These are phyloP conservation scores for Regulus satrapa DNA, from an alignment of 2,113 vertebrate species.

Conservation along the genomic window DNA sequence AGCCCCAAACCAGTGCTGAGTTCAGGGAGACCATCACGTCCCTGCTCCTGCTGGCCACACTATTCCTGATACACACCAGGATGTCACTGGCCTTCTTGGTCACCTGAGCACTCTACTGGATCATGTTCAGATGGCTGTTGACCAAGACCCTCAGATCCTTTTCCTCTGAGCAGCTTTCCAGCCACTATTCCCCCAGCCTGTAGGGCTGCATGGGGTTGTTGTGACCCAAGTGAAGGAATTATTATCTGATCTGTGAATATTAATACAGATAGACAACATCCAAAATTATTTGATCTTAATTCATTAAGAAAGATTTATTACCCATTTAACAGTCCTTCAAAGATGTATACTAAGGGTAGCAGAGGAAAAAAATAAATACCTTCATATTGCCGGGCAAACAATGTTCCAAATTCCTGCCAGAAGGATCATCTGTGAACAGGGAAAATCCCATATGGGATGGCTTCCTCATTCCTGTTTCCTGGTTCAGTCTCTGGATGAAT, in stretches of 20 bases:
- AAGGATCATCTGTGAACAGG: slow-evolving; percentile 87
- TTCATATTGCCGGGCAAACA: slow-evolving; percentile 82
- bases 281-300: not conserved
- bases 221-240: not conserved
- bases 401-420: slow-evolving; percentile 83
- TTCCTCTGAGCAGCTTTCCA: not conserved
- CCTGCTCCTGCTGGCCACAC: not conserved
- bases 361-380: slow-evolving; percentile 47
- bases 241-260: not conserved
- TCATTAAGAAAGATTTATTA: not conserved
- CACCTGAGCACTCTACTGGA: not conserved
- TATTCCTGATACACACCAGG: not conserved
- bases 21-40: too few species aligned
- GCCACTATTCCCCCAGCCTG: not conserved
- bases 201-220: not conserved
- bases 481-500: slow-evolving; percentile 82
- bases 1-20: not conserved
- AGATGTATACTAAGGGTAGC: not conserved
- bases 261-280: not conserved
- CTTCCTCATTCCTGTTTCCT: slow-evolving; percentile 81
- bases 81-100: not conserved
- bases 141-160: not conserved
- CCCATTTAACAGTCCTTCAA: not conserved
- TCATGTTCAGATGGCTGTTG: not conserved
- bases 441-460: slow-evolving; percentile 81